Evolutionary conservation across 2,113 vertebrate genomes (phyloP).

Genomic region (Promerops cafer): DNA sequence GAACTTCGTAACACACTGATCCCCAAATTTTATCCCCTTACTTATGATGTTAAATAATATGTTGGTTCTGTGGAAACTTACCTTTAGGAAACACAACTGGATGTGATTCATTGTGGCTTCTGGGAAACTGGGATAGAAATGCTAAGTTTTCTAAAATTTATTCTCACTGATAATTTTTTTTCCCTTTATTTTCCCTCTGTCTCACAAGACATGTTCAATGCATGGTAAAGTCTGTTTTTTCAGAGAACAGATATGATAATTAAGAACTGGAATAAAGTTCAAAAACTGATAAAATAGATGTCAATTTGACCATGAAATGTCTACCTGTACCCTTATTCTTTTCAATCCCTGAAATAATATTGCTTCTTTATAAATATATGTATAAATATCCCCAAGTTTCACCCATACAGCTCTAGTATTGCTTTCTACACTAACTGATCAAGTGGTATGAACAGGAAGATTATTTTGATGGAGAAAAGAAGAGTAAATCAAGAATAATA

Average conservation of each 20-base stretch:
- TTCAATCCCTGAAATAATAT: background rate
- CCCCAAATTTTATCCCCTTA: background rate
- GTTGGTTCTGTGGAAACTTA: background rate
- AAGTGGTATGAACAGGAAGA: background rate
- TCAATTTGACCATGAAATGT: background rate
- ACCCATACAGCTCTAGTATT: background rate
- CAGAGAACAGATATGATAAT: background rate
- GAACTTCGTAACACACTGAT: background rate
- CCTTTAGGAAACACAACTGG: background rate
- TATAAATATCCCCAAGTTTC: background rate
- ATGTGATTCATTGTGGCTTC: background rate
- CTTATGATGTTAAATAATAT: background rate
- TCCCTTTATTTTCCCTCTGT: too few relatives aligned
- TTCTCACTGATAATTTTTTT: background rate
- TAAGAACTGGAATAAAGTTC: background rate
- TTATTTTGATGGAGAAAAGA: background rate
- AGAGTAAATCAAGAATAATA: background rate
- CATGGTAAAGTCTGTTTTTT: background rate
- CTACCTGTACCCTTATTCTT: background rate
- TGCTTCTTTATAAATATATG: background rate
- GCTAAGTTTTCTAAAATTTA: background rate
- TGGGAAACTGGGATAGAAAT: background rate
- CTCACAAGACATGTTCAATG: background rate
- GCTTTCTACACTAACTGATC: background rate
- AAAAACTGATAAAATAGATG: background rate